A percentile compares a stretch with the other conserved stretches of the same genome.
phyloP scores from a whole-genome alignment of 2,113 vertebrate genomes.

The Gorsachius goisagi region DNA sequence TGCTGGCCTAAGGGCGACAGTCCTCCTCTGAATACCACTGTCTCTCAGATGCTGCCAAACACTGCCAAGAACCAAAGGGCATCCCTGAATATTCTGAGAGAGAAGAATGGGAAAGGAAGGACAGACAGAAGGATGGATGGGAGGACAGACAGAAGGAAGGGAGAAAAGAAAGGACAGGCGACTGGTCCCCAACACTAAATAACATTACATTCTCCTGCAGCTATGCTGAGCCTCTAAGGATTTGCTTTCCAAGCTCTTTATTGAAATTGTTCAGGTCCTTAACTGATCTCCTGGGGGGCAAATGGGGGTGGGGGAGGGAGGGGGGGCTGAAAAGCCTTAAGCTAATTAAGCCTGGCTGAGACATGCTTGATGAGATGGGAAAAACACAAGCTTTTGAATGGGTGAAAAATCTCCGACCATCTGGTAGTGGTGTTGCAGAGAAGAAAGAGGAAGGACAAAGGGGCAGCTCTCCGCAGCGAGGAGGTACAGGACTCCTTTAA shows the following conservation, averaged over 20 bases:
- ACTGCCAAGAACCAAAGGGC: slow-evolving; percentile 57
- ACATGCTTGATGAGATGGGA: slow-evolving; percentile 83
- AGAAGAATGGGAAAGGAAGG: slow-evolving; percentile 20
- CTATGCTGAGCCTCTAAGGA: slow-evolving; percentile 73
- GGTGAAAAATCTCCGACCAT: slow-evolving; percentile 80
- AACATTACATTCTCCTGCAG: slow-evolving; percentile 71
- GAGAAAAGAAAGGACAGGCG: not conserved
- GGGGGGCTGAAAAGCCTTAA: slow-evolving; percentile 73
- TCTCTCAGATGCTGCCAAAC: slow-evolving; percentile 37
- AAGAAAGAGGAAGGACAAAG: slow-evolving; percentile 62
- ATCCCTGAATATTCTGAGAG: slow-evolving; percentile 76
- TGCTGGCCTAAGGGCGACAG: slow-evolving; percentile 36
- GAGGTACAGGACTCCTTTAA: slow-evolving; percentile 67
- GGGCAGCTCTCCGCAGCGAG: slow-evolving; percentile 24
- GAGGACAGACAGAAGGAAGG: not conserved
- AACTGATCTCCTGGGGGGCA: slow-evolving; percentile 66
- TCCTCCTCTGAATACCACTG: slow-evolving; percentile 65
- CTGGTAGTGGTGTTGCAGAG: slow-evolving; percentile 73
- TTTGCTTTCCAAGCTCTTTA: slow-evolving; percentile 73
- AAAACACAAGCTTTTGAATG: slow-evolving; percentile 81
- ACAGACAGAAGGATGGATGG: not conserved
- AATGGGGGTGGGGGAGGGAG: not conserved
- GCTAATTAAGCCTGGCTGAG: slow-evolving; percentile 83
- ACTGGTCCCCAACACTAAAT: slow-evolving; percentile 61
- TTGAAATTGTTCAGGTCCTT: slow-evolving; percentile 78